Evolutionary conservation across 2,888 invertebrate species (phyloP), one percentile per base, ranked within the genome.

Genomic region (Abrostola triplasia): DNA sequence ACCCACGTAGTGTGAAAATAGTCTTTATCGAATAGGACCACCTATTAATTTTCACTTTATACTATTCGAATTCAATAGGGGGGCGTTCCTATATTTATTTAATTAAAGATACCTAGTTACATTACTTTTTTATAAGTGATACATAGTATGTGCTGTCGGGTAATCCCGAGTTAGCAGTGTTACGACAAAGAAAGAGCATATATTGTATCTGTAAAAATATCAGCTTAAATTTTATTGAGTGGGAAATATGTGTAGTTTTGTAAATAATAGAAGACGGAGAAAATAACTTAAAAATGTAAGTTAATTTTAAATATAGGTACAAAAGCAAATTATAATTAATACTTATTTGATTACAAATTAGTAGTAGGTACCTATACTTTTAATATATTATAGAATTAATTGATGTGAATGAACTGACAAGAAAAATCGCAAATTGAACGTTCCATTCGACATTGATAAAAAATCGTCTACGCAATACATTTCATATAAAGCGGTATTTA

Each of bases 401-500:
- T 37, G 41, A 24, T 24, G 24, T 24, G 24, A 24, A 24, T 4
- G 24, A 24, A 24, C 1, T 24, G 24, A 2, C 24, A 24, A 24
- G 24, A 24, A 24, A 24, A 24, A 24, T 24, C 24, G n/a, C 24
- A 24, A 24, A 24, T 24, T 24, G 24, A 2, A 24, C 4, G 24
- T 24, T 4, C 24, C 24, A 24, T 13, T 42, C 36, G 8, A 51
- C 37, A 41, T 50, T 36, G 24, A 49, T 40, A 36, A 24, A 13
- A 47, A n/a, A 35, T 24, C 56, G 12, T 37, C 37, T 40, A 47
- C 40, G 54, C 7, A 37, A 51, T 59, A 68, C 63, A 67, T 58
- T 64, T 68, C 76, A 66, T 64, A 47, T 13, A 58, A 64, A 52
- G n/a, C 57, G n/a, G 38, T 58, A 60, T 64, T 69, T 65, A 70